phyloP scores from a whole-genome alignment of 2,113 vertebrate species.

The Sylvilagus bachmani region DNA sequence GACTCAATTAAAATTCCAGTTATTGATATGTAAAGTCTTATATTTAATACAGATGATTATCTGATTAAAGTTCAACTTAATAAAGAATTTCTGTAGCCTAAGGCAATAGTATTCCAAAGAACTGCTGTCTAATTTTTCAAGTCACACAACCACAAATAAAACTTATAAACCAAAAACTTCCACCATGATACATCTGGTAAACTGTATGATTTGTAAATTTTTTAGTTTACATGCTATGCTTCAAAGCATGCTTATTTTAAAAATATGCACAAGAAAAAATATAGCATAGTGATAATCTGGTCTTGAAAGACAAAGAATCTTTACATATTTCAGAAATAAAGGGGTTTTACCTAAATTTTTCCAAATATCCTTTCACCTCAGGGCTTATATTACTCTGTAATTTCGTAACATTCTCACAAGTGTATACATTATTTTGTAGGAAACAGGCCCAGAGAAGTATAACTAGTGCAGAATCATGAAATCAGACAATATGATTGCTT shows the following conservation, averaged over 20 bases:
- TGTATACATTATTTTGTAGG: neutral
- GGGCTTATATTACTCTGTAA: neutral
- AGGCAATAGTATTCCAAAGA: neutral
- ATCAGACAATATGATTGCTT: neutral
- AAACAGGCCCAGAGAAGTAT: neutral
- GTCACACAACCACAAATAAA: constrained; percentile 56
- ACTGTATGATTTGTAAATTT: neutral
- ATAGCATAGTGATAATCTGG: neutral
- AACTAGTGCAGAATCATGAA: neutral
- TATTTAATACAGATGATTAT: constrained; percentile 28
- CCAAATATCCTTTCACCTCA: constrained; percentile 10
- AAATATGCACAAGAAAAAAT: neutral
- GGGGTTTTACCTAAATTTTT: neutral
- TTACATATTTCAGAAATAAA: constrained; percentile 30
- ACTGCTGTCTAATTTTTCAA: constrained; percentile 37
- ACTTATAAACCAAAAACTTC: constrained; percentile 8
- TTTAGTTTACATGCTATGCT: neutral
- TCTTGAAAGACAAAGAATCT: constrained; percentile 17
- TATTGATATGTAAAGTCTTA: neutral
- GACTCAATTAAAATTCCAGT: constrained; percentile 43
- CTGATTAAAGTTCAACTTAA: constrained; percentile 53
- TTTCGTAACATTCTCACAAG: neutral
- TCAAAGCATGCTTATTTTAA: neutral
- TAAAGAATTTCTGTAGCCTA: constrained; percentile 20
- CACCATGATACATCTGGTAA: neutral